phyloP scores from a whole-genome alignment of 2,888 invertebrate species.

The Calliphora vomitoria region DNA sequence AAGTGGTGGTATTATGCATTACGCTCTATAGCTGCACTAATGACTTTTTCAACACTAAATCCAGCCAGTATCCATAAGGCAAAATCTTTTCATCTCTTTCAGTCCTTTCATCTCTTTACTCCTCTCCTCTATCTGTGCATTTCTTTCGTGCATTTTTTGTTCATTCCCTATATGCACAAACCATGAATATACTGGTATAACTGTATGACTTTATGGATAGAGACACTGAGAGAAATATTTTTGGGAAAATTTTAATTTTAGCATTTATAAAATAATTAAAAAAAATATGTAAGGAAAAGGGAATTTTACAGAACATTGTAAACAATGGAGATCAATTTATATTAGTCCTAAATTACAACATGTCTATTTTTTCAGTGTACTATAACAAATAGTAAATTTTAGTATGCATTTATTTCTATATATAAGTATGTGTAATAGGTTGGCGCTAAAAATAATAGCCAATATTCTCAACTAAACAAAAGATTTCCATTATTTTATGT shows the following conservation, averaged over 20 bases:
- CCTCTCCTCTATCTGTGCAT: background rate
- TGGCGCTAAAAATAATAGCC: no score
- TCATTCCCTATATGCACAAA: background rate
- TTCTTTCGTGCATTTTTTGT: background rate
- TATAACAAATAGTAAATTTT: background rate
- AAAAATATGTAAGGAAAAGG: no score
- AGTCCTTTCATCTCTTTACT: background rate
- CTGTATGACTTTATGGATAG: constrained; percentile 1
- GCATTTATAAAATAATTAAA: background rate
- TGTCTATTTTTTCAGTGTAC: background rate
- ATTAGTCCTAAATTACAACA: no score
- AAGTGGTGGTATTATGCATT: constrained; percentile 72
- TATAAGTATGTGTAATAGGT: background rate
- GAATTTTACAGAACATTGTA: no score
- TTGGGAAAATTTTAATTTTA: no score
- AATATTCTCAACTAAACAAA: no score
- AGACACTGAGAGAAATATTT: constrained; percentile 7
- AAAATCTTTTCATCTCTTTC: constrained; percentile 63
- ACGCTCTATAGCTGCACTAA: constrained; percentile 71
- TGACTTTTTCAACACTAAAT: constrained; percentile 72
- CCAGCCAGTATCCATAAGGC: constrained; percentile 61
- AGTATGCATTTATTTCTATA: constrained; percentile 11
- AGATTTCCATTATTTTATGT: no score
- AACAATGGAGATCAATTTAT: no score
- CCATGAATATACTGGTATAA: background rate